Percentiles rank a stretch among this genome's conserved stretches.
phyloP scores from a whole-genome alignment of 2,797 vertebrate genomes.

The Pelodytes ibericus region DNA sequence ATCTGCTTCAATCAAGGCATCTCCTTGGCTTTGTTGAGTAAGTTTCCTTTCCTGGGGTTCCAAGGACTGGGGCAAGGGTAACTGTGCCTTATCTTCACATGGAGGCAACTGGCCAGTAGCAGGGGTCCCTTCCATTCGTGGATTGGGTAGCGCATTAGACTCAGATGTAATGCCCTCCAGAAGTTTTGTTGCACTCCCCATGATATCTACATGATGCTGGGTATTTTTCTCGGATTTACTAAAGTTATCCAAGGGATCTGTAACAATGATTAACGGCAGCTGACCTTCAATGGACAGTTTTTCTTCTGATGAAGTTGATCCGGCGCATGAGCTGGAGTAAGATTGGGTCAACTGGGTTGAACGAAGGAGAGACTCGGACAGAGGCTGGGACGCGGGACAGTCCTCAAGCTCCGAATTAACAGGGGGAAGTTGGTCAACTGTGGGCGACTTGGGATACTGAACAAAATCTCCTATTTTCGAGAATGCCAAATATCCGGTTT shows the following conservation, averaged over 20 bases:
- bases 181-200: neutral
- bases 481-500: neutral
- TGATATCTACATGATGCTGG: neutral
- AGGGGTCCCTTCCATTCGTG: neutral
- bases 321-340: neutral
- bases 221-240: neutral
- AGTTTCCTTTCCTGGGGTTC: neutral
- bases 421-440: neutral
- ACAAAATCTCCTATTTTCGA: neutral
- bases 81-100: neutral
- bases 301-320: neutral
- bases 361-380: neutral
- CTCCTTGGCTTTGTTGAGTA: neutral
- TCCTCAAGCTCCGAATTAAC: neutral
- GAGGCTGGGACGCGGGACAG: neutral
- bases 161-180: constrained; percentile 10
- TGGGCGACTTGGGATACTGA: neutral
- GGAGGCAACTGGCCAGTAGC: neutral
- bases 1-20: neutral
- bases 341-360: neutral
- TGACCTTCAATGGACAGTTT: neutral
- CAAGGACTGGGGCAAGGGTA: neutral
- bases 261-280: constrained; percentile 26
- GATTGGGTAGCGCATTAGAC: neutral
- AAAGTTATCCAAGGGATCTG: constrained; percentile 12